Evolutionary conservation across 1,140 invertebrate genomes (phyloP).

Genomic region (Eriocheir sinensis): DNA sequence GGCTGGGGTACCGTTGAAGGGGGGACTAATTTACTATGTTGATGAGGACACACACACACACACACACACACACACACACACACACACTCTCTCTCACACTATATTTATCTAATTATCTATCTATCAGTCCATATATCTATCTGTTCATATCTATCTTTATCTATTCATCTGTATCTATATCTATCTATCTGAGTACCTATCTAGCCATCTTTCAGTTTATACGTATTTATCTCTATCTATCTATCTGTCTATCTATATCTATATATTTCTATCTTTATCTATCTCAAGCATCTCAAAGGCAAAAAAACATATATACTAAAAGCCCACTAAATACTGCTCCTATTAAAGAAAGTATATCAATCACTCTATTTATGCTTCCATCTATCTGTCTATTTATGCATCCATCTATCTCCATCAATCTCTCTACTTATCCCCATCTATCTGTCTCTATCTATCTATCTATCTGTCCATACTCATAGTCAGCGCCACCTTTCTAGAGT

Average conservation of each 20-base stretch:
- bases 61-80: neutral
- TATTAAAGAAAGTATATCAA: too few relatives aligned
- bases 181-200: conserved; percentile 42
- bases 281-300: too few relatives aligned
- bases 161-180: neutral
- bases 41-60: conserved; percentile 14
- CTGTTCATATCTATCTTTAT: neutral
- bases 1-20: too few relatives aligned
- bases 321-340: too few relatives aligned
- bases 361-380: too few relatives aligned
- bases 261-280: conserved; percentile 9
- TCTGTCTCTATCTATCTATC: neutral
- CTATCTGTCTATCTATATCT: conserved; percentile 32
- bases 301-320: too few relatives aligned
- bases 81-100: neutral
- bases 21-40: too few relatives aligned
- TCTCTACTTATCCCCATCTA: too few relatives aligned
- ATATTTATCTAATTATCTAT: too few relatives aligned
- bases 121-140: too few relatives aligned
- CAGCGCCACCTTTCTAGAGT: too few relatives aligned
- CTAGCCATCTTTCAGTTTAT: conserved; percentile 25
- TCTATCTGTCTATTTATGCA: neutral
- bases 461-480: neutral
- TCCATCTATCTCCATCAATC: neutral
- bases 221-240: conserved; percentile 44